A percentile compares a stretch with the other conserved stretches of the same genome.
Evolutionary conservation across 2,888 invertebrate species (phyloP).

Genomic region (Opisthograptis luteolata): DNA sequence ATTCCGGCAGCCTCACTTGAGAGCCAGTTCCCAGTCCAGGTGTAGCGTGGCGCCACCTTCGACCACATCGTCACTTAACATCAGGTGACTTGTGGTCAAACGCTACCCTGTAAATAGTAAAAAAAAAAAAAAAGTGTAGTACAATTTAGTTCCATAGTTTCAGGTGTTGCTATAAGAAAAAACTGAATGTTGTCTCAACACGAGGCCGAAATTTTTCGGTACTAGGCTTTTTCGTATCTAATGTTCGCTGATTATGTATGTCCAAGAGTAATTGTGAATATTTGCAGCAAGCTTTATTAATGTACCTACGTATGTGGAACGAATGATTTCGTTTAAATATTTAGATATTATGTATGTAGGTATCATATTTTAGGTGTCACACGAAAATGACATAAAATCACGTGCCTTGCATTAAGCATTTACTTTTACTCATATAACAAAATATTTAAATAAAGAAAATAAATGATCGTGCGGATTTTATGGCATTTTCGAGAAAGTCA

Average conservation of each 20-base stretch:
- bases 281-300: slow-evolving; percentile 69
- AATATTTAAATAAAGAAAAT: slow-evolving; percentile 43
- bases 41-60: no score
- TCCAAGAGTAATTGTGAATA: slow-evolving; percentile 52
- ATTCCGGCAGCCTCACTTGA: no score
- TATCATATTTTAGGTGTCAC: slow-evolving; percentile 56
- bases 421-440: slow-evolving; percentile 62
- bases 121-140: no score
- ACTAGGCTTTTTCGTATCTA: no score
- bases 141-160: no score
- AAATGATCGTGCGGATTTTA: slow-evolving; percentile 52
- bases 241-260: slow-evolving; percentile 52
- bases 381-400: slow-evolving; percentile 64
- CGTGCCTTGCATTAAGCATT: slow-evolving; percentile 54
- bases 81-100: no score
- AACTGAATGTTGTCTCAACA: no score
- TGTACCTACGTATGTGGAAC: slow-evolving; percentile 67
- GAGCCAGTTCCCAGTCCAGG: no score
- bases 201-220: no score
- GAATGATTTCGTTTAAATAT: slow-evolving; percentile 70
- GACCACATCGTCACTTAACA: no score
- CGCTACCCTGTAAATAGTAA: no score
- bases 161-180: no score
- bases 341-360: slow-evolving; percentile 46
- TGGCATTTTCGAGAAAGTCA: slow-evolving; percentile 62